Base-by-base conservation (phyloP, 1,140 invertebrate species). In the Hylaeus anthracinus region DNA sequence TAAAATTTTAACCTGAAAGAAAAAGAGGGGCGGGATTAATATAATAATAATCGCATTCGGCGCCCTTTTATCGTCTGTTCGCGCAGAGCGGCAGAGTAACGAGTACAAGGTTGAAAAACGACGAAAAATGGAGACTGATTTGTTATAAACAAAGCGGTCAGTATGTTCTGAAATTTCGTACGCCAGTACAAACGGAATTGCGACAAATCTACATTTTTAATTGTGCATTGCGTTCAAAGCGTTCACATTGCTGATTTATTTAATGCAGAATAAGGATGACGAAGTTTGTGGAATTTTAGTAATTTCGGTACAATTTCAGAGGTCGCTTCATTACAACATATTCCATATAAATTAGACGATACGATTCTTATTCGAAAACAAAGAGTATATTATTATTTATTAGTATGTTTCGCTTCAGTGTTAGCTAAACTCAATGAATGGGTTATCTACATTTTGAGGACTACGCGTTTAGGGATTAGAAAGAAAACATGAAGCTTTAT, bases 21-120 rank as follows among this genome's bases (percentile, higher is more conserved):
- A 58, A 75, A 64, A 39, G 53, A 12, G 55, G 56, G 53, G 15
- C 60, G n/a, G 56, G 41, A 51, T 63, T 41, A 12, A 12, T 80
- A 58, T 60, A 58, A 73, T 41, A 61, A 64, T 69, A 84, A 81
- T 73, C 71, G 48, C 64, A 63, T 76, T 69, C 14, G 9, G 63
- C 71, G 72, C 3, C 48, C 58, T 74, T 69, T 26, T 74, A 12
- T 15, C 37, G n/a, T 53, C 5, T n/a, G 48, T 74, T 58, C 15
- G 51, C 12, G 14, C 14, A 37, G 8, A 12, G 1, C 6, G 58
- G 3, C 1, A 1, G 5, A 60, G 26, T 4, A 6, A 60, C 58
- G 9, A 60, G 37, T 9, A 60, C 56, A 26, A 58, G 2, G 56
- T 26, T 58, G 41, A 12, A 26, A 71, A 26, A 41, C 2, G 2